Conservation (phyloP, 2,113 vertebrate genomes). For the Mobula hypostoma region DNA sequence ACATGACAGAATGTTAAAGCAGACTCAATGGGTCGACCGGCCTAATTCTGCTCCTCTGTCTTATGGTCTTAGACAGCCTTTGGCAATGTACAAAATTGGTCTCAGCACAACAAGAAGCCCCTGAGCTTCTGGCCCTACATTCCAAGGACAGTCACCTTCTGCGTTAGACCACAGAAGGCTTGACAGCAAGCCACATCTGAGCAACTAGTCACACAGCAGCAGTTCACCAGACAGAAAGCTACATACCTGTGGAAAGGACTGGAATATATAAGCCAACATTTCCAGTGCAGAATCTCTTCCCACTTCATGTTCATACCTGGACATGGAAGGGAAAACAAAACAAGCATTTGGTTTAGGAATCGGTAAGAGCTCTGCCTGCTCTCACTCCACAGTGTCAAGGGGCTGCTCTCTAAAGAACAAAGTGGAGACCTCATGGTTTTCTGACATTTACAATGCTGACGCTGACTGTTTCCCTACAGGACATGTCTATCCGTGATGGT, state of each 20-base stretch:
- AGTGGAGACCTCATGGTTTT: neutral
- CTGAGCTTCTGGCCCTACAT: too few relatives aligned
- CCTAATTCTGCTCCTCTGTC: too few relatives aligned
- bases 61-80: too few relatives aligned
- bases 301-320: conserved; percentile 81
- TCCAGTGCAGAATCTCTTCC: conserved; percentile 86
- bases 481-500: too few relatives aligned
- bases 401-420: neutral
- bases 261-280: conserved; percentile 80
- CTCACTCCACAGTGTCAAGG: neutral
- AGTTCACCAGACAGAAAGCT: neutral
- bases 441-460: neutral
- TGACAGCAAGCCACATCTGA: neutral
- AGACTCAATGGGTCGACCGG: too few relatives aligned
- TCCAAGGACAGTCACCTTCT: neutral
- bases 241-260: conserved; percentile 77
- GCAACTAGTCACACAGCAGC: neutral
- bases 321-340: conserved; percentile 40
- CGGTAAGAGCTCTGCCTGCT: too few relatives aligned
- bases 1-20: too few relatives aligned
- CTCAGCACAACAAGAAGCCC: too few relatives aligned
- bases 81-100: too few relatives aligned
- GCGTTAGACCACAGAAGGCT: neutral
- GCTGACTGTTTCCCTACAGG: too few relatives aligned
- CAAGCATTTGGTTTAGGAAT: neutral